Evolutionary conservation across 2,888 invertebrate genomes (phyloP), one percentile per base, ranked within the genome.

Genomic region (Amphipyra tragopoginis): DNA sequence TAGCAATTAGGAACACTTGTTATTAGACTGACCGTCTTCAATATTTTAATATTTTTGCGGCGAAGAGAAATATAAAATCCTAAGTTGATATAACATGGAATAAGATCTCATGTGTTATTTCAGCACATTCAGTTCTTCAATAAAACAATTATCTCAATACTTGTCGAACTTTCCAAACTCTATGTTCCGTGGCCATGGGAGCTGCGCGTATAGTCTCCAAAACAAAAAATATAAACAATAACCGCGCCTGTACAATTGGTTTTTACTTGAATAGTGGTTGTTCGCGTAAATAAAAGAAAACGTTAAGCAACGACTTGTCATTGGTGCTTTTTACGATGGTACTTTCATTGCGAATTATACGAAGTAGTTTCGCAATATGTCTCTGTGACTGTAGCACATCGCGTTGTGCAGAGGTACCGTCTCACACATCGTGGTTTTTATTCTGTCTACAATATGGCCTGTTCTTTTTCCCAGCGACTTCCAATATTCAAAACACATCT

Each of bases 261-360:
- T 59, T 68, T 68, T 63, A 53, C 65, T 39, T 58, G 36, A 49
- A 47, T 56, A 55, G 55, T 65, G 63, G 51, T 48, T 43, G 58
- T 58, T 66, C 64, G 38, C 57, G 56, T 64, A 73, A 77, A 57
- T 57, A 70, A 69, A 57, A 43, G 48, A 52, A 61, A 58, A 52
- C 57, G 33, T 69, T 62, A 54, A 44, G 65, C 56, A 69, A 69
- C 21, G 13, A 55, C 45, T 64, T 70, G 64, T 74, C 75, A 73
- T 62, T 75, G 64, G 66, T 60, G 59, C 21, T 66, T 77, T 66
- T 70, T 55, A 68, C 51, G 55, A 50, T 44, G 47, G 62, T 58
- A 70, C 52, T 70, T 59, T 64, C 55, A 49, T 75, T 59, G 65
- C 56, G 56, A 65, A 64, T 61, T 29, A 56, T 52, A 61, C 58